phyloP scores from a whole-genome alignment of 64 coral and sea anemone genomes.

The Actinia tenebrosa region DNA sequence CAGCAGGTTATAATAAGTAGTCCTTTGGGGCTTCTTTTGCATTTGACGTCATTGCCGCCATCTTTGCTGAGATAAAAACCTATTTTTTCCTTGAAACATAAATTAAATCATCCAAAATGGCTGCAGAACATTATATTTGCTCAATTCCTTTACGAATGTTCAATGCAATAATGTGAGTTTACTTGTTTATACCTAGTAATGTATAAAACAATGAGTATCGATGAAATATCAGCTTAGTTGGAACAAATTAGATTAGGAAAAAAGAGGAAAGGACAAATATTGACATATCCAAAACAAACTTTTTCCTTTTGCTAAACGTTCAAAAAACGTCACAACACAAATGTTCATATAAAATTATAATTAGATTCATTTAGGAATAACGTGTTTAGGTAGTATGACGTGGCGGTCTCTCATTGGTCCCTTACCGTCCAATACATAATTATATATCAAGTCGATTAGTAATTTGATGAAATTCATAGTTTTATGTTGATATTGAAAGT shows the following conservation, averaged over 20 bases:
- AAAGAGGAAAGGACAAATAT: neutral
- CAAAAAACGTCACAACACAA: neutral
- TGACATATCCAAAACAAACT: neutral
- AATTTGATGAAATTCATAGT: neutral
- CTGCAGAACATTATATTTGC: neutral
- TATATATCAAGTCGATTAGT: neutral
- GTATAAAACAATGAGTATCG: neutral
- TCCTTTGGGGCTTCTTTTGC: neutral
- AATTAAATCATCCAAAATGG: neutral
- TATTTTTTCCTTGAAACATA: neutral
- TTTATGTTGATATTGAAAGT: neutral
- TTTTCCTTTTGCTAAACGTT: neutral
- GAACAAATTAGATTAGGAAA: neutral
- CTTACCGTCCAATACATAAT: neutral
- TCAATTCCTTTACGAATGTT: too few species aligned
- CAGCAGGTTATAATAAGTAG: neutral
- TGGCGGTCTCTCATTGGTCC: neutral
- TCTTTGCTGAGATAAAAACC: neutral
- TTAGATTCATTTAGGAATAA: constrained; percentile 4
- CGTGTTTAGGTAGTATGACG: neutral
- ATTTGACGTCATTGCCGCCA: neutral
- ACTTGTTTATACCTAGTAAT: neutral
- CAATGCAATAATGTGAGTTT: neutral
- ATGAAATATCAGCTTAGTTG: too few species aligned
- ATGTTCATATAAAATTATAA: neutral